Percentiles rank a stretch among this genome's conserved stretches.
Conservation (phyloP, 2,797 vertebrate species). For the Ibycter americanus region DNA sequence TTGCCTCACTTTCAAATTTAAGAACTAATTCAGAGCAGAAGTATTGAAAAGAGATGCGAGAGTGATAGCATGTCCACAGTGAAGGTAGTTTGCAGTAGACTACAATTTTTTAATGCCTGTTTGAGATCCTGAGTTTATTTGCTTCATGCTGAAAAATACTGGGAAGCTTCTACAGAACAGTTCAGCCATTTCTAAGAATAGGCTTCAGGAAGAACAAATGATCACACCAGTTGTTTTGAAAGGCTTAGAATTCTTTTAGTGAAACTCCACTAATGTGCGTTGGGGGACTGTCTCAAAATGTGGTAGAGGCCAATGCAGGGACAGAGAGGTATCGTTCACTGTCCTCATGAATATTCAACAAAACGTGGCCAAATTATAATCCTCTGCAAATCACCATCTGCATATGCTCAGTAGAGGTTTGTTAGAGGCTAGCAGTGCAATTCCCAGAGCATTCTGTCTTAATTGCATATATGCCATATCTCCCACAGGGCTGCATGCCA, state of each 20-base stretch:
- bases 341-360: conserved; percentile 70
- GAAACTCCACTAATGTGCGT: conserved; percentile 11
- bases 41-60: neutral
- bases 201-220: neutral
- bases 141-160: neutral
- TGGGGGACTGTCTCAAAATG: conserved; percentile 47
- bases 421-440: conserved; percentile 60
- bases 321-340: conserved; percentile 66
- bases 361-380: conserved; percentile 67
- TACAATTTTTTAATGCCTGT: neutral
- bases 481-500: conserved; percentile 65
- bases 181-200: neutral
- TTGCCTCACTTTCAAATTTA: neutral
- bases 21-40: neutral
- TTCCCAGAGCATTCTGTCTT: conserved; percentile 71
- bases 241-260: neutral
- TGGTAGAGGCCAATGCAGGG: conserved; percentile 44
- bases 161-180: neutral
- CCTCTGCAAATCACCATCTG: conserved; percentile 72
- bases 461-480: conserved; percentile 62
- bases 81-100: neutral
- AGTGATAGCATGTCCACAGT: neutral
- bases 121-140: neutral
- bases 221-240: conserved; percentile 14
- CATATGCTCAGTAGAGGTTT: conserved; percentile 59